Evolutionary conservation across 2,888 invertebrate species (phyloP).

Genomic region (Taenaris catops): DNA sequence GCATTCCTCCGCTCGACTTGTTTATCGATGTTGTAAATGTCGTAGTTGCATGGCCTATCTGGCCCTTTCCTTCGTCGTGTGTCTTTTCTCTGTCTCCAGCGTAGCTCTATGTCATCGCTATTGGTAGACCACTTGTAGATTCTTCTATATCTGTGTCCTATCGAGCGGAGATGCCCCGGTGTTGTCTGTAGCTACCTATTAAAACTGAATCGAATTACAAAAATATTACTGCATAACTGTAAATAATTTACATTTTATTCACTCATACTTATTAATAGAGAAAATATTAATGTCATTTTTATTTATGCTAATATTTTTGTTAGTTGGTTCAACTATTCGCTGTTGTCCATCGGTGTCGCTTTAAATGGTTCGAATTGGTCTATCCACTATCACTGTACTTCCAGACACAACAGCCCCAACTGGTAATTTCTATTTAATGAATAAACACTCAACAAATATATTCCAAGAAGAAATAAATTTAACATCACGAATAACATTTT

Average conservation of each 20-base stretch:
- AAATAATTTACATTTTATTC: no score
- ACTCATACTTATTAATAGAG: no score
- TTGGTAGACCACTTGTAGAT: slow-evolving; percentile 74
- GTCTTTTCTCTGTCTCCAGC: slow-evolving; percentile 65
- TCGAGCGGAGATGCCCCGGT: slow-evolving; percentile 65
- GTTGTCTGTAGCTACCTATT: slow-evolving; percentile 62
- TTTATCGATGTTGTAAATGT: slow-evolving; percentile 75
- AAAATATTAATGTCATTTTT: no score
- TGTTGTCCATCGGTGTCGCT: slow-evolving; percentile 78
- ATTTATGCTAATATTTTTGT: slow-evolving; percentile 9
- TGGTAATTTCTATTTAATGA: slow-evolving; percentile 32
- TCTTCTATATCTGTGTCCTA: slow-evolving; percentile 68
- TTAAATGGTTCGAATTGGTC: slow-evolving; percentile 74
- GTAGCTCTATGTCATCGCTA: slow-evolving; percentile 63
- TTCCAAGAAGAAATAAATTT: slow-evolving; percentile 33
- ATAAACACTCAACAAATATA: slow-evolving; percentile 37
- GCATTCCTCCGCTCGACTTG: slow-evolving; percentile 67
- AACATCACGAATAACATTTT: slow-evolving; percentile 29
- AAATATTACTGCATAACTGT: slow-evolving; percentile 8
- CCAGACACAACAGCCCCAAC: slow-evolving; percentile 41
- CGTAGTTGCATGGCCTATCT: slow-evolving; percentile 74
- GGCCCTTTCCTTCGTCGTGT: slow-evolving; percentile 65
- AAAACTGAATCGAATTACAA: slow-evolving; percentile 45
- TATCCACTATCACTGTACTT: slow-evolving; percentile 61
- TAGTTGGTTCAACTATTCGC: slow-evolving; percentile 60